Conservation (phyloP, 2,113 vertebrate genomes). For the Tragelaphus buxtoni region DNA sequence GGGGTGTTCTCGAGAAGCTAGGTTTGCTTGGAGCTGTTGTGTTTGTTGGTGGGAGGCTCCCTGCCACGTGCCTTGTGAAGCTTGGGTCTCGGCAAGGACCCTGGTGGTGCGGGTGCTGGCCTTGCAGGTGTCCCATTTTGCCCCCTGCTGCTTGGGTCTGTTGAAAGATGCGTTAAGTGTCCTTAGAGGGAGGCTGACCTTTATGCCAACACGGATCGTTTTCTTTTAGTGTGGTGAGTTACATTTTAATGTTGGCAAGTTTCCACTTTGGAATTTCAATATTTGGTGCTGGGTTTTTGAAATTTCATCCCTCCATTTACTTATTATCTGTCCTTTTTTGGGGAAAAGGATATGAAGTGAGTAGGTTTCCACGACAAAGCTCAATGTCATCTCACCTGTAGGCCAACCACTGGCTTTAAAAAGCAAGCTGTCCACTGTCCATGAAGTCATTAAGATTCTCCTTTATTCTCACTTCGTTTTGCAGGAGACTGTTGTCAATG, state of each 20-base stretch:
- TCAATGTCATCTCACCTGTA: background rate
- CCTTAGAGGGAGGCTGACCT: background rate
- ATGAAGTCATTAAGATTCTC: background rate
- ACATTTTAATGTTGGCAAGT: background rate
- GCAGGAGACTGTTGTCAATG: no score
- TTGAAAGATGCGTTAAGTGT: no score
- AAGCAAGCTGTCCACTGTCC: background rate
- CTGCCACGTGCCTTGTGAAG: fast-evolving
- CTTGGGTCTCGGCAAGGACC: background rate
- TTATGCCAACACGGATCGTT: background rate
- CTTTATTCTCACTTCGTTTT: background rate
- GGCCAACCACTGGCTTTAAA: background rate
- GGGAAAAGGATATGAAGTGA: background rate
- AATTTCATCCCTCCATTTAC: background rate
- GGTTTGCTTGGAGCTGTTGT: background rate
- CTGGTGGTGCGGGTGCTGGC: background rate
- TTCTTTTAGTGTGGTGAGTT: background rate
- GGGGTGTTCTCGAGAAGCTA: background rate
- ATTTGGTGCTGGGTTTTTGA: background rate
- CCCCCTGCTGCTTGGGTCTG: background rate
- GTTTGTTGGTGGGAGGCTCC: background rate
- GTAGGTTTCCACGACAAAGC: background rate
- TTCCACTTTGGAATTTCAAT: background rate
- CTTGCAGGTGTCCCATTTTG: fast-evolving
- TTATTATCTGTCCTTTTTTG: background rate